Evolutionary conservation across 1,140 invertebrate species (phyloP).

Genomic region (Formica selysi): DNA sequence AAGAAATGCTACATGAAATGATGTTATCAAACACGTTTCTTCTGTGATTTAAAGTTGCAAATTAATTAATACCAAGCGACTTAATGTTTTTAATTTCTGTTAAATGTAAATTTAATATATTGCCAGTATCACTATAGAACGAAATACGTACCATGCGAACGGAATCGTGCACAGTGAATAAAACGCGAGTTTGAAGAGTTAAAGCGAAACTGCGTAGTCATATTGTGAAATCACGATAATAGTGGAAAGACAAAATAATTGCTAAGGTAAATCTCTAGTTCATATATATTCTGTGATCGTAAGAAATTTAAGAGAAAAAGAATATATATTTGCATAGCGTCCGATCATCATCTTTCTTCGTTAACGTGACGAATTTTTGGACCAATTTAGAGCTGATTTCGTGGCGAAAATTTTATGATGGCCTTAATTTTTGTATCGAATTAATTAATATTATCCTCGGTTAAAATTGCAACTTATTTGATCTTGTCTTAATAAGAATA

Average conservation of each 20-base stretch:
- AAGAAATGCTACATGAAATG: conserved; percentile 1
- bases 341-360: background rate
- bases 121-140: background rate
- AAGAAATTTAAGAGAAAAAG: conserved; percentile 46
- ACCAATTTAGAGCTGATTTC: background rate
- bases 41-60: conserved; percentile 21
- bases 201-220: conserved; percentile 14
- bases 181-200: background rate
- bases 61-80: conserved; percentile 32
- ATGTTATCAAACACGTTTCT: background rate
- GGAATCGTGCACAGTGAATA: background rate
- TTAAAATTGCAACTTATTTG: background rate
- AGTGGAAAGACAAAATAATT: conserved; percentile 81
- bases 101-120: conserved; percentile 18
- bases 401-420: background rate
- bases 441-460: conserved; percentile 1
- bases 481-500: conserved; percentile 7
- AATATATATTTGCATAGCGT: conserved; percentile 4
- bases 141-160: background rate
- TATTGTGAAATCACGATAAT: conserved; percentile 61
- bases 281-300: conserved; percentile 69
- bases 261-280: conserved; percentile 79
- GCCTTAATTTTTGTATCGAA: conserved; percentile 6
- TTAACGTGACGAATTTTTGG: background rate
- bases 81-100: background rate